Evolutionary conservation across 1,140 invertebrate genomes (phyloP).

Genomic region (Bradysia coprophila): DNA sequence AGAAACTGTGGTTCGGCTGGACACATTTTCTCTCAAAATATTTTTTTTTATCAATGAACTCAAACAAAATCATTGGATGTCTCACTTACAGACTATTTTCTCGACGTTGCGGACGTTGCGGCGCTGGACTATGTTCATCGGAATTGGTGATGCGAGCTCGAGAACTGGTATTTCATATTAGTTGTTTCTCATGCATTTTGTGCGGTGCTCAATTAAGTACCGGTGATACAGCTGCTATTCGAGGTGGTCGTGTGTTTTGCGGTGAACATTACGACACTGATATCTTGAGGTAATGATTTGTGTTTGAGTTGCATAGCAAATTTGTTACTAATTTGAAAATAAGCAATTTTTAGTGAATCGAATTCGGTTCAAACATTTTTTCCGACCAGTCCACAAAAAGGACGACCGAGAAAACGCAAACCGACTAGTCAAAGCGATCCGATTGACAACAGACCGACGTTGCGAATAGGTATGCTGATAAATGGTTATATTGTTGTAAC

Average conservation of each 20-base stretch:
- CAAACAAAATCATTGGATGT: too few relatives aligned
- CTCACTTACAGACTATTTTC: constrained; percentile 48
- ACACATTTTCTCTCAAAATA: too few relatives aligned
- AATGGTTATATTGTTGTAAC: too few relatives aligned
- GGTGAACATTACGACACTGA: constrained; percentile 35
- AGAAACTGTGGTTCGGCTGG: background rate
- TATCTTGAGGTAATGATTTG: constrained; percentile 1
- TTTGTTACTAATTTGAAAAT: background rate
- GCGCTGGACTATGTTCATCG: constrained; percentile 64
- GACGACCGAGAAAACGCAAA: constrained; percentile 67
- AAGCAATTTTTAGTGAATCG: constrained; percentile 14
- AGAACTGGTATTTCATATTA: constrained; percentile 75
- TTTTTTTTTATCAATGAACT: too few relatives aligned
- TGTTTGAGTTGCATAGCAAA: background rate
- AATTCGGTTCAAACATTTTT: constrained; percentile 36
- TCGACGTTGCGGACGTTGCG: constrained; percentile 67
- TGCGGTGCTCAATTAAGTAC: constrained; percentile 60
- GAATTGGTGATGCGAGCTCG: constrained; percentile 84
- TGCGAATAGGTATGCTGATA: constrained; percentile 3
- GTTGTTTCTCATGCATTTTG: constrained; percentile 76
- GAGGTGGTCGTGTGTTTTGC: constrained; percentile 58
- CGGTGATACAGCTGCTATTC: constrained; percentile 80
- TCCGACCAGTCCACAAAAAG: constrained; percentile 46
- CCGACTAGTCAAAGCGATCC: constrained; percentile 9
- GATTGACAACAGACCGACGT: background rate